Evolutionary conservation across 2,797 vertebrate species (phyloP).

Genomic region (Gallinago stenura): DNA sequence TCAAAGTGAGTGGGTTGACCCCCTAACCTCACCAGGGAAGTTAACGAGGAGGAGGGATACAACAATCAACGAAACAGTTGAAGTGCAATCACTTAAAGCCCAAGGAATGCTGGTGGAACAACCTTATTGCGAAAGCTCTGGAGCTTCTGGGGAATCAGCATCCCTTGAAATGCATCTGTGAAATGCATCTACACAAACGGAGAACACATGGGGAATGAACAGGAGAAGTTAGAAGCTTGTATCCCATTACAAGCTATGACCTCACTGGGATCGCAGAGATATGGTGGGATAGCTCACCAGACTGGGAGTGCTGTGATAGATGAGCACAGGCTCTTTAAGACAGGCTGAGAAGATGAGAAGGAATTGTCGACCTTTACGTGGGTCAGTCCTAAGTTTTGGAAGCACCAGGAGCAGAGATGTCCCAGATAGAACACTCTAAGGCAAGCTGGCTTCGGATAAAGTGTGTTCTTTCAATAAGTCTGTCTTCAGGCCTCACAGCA

Average conservation of each 20-base stretch:
- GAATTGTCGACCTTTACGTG: background rate
- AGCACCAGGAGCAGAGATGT: background rate
- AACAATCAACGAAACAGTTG: background rate
- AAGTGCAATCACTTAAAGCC: background rate
- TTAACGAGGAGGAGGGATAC: background rate
- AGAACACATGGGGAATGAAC: background rate
- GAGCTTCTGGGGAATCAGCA: background rate
- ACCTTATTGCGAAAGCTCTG: background rate
- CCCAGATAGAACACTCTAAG: background rate
- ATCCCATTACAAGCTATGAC: background rate
- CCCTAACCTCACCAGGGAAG: background rate
- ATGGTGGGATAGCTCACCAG: background rate
- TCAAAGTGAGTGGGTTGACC: background rate
- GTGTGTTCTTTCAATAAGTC: background rate
- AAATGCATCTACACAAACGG: background rate
- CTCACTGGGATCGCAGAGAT: background rate
- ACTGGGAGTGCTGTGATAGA: background rate
- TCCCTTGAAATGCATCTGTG: background rate
- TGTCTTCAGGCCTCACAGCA: background rate
- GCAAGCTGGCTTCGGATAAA: background rate
- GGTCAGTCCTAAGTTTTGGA: background rate
- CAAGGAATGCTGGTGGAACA: background rate
- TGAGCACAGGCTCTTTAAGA: background rate
- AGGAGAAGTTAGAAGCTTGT: background rate
- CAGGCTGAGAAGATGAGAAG: background rate